Base-by-base conservation (phyloP, 2,797 vertebrate genomes). In the Sphaeramia orbicularis region DNA sequence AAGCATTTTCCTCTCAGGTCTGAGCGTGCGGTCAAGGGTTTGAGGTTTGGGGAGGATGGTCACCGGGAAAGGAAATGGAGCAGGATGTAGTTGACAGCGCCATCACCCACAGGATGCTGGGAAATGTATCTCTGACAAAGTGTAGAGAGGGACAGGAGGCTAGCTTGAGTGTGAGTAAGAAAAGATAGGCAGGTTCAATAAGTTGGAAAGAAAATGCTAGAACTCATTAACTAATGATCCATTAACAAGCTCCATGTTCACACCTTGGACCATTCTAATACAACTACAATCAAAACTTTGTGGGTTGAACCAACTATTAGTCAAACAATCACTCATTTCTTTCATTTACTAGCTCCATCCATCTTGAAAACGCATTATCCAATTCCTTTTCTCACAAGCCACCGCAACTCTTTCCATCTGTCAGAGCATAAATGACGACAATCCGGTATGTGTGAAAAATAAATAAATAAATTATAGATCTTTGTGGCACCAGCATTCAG, bases 101-200 rank as follows among this genome's bases (percentile, higher is more conserved):
- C 71, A 62, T 84, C 77, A 77, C 81, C 76, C 54, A 85, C 85
- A 91, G 92, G 91, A 92, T 85, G 85, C 80, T 54, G 81, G 63
- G 61, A 82, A 75, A 82, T 48, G 50, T 55, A 74, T 79, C 61
- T 62, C 51, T 66, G 72, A 83, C 71, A 64, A 67, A 62, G 48
- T 35, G 60, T 80, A 42, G 41, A 53, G 47, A 47, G 51, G 24
- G 15, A 80, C 15, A 61, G 7, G 16, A 80, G 49, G 61, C 55
- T 36, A 59, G 53, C 41, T 32, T 48, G n/a, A 48, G 56, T 35
- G 38, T 13, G n/a, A 14, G 13, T 13, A 40, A 40, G 10, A 10
- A 8, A 6, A 3, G 11, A 40, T 38, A 37, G 30, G 7, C 7
- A 7, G 30, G 30, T 35, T 35, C 4, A 9, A 30, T 30, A 30